phyloP scores from a whole-genome alignment of 1,140 invertebrate genomes.

The Mya arenaria region DNA sequence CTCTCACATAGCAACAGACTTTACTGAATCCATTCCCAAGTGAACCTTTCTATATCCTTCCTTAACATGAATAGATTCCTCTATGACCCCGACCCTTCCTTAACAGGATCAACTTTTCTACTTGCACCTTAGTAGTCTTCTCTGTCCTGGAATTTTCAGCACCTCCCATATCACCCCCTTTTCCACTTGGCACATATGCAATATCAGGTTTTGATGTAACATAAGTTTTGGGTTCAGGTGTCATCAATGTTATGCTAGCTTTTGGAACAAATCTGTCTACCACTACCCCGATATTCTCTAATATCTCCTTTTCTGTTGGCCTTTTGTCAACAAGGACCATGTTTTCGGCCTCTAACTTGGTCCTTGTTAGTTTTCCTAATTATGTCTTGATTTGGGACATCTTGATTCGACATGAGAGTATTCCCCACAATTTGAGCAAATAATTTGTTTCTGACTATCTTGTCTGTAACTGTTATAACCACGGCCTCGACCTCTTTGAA shows the following conservation, averaged over 20 bases:
- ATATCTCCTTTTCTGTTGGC: not conserved
- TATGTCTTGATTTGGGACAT: constrained; percentile 5
- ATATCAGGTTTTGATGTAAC: not conserved
- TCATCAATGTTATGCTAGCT: not conserved
- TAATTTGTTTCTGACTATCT: too few species aligned
- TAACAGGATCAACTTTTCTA: too few species aligned
- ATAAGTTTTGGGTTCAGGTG: too few species aligned
- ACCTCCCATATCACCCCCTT: too few species aligned
- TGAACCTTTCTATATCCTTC: too few species aligned
- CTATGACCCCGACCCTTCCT: too few species aligned
- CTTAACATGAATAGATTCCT: too few species aligned
- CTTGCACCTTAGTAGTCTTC: too few species aligned
- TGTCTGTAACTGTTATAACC: too few species aligned
- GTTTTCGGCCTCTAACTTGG: constrained; percentile 1
- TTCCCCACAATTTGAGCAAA: constrained; percentile 7
- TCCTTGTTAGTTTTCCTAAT: constrained; percentile 16
- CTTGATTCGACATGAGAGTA: constrained; percentile 8
- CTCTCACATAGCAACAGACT: constrained; percentile 15
- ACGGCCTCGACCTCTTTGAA: too few species aligned
- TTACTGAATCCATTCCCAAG: too few species aligned
- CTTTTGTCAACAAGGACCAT: not conserved
- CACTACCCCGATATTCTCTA: not conserved
- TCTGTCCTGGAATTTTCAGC: too few species aligned
- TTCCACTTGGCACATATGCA: not conserved
- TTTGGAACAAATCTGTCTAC: not conserved